Evolutionary conservation across 2,888 invertebrate species (phyloP).

Genomic region (Synergus laeviventris): DNA sequence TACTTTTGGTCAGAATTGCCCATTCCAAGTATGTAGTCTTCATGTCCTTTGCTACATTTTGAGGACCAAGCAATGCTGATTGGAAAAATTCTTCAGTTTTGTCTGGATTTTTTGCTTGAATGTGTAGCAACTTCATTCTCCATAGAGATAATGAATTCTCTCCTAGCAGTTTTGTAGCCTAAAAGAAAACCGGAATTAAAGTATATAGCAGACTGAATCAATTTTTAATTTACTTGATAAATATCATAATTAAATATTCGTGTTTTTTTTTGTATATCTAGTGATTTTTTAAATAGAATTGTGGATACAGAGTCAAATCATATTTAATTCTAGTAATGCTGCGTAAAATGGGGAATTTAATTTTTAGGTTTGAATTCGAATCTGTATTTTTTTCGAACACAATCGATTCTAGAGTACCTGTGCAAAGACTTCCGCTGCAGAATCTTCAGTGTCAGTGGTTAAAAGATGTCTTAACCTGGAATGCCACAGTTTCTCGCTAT

Average conservation of each 20-base stretch:
- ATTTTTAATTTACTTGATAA: background rate
- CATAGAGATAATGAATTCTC: slow-evolving; percentile 76
- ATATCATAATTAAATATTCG: too few relatives aligned
- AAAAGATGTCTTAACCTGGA: slow-evolving; percentile 77
- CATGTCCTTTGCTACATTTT: slow-evolving; percentile 77
- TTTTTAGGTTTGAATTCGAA: too few relatives aligned
- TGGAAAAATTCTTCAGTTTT: slow-evolving; percentile 74
- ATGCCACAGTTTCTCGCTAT: slow-evolving; percentile 78
- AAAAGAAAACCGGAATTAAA: slow-evolving; percentile 35
- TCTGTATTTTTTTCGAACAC: background rate
- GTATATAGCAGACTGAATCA: background rate
- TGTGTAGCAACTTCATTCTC: slow-evolving; percentile 74
- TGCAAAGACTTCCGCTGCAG: slow-evolving; percentile 74
- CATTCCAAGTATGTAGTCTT: slow-evolving; percentile 82
- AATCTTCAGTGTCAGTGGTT: slow-evolving; percentile 73
- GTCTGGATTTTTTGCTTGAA: slow-evolving; percentile 69
- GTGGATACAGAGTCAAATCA: too few relatives aligned
- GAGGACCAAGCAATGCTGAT: slow-evolving; percentile 77
- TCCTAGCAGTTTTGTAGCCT: slow-evolving; percentile 72
- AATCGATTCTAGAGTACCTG: slow-evolving; percentile 62
- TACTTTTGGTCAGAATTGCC: slow-evolving; percentile 76
- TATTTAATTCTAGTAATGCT: too few relatives aligned
- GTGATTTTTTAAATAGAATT: too few relatives aligned
- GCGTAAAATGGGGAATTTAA: too few relatives aligned
- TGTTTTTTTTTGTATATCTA: too few relatives aligned